Percentiles rank a stretch among this genome's conserved stretches.
phyloP scores from a whole-genome alignment of 1,140 invertebrate genomes.

The Trichoplusia ni region DNA sequence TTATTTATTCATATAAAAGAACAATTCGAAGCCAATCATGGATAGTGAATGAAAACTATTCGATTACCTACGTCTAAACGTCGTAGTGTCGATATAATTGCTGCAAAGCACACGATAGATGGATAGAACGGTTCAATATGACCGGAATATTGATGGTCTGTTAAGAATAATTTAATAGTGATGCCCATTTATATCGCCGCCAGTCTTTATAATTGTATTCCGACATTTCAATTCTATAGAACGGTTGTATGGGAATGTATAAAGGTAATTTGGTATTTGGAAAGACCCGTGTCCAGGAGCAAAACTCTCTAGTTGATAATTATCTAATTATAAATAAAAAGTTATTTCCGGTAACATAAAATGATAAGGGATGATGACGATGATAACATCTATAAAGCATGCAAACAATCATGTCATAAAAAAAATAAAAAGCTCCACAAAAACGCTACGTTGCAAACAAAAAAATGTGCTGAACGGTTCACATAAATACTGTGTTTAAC shows the following conservation, averaged over 20 bases:
- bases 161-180: slow-evolving; percentile 2
- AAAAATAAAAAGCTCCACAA: background rate
- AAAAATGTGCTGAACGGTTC: background rate
- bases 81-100: no score
- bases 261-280: no score
- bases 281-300: no score
- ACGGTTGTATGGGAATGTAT: no score
- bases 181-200: background rate
- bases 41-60: slow-evolving; percentile 20
- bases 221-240: no score
- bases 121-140: background rate
- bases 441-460: background rate
- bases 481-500: slow-evolving; percentile 4
- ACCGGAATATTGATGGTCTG: background rate
- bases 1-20: background rate
- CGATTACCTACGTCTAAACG: background rate
- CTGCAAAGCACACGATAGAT: no score
- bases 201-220: background rate
- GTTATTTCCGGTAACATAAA: no score
- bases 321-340: no score
- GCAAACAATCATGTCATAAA: slow-evolving; percentile 24
- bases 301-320: no score
- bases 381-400: no score
- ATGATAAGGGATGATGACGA: no score
- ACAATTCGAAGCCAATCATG: slow-evolving; percentile 24